Base-by-base conservation (phyloP, 2,797 vertebrate genomes). In the Bradypodion pumilum region DNA sequence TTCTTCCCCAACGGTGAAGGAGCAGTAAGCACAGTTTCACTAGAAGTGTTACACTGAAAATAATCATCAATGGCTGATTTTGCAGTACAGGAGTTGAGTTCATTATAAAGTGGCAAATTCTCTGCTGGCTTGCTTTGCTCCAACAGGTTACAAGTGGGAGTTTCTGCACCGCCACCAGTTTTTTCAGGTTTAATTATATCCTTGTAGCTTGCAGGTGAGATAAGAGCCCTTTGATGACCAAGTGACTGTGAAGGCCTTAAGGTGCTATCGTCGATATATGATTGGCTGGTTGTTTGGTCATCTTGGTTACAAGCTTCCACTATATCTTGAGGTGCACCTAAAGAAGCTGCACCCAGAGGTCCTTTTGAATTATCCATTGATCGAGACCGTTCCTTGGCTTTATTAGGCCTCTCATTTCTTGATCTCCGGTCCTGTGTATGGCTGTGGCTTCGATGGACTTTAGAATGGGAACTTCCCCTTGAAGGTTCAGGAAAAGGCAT, bases 361-460 rank as follows among this genome's bases (percentile, higher is more conserved):
- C 98, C 98, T 92, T 99, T 99, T 76, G 98, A 98, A 90, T 99
- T 99, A 92, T 99, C 98, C 98, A 99, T 99, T 3, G 98, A 99
- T 83, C 98, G 96, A 76, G 98, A 99, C 73, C 98, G 96, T 91
- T 99, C 98, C 96, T 99, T 99, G 94, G 98, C 98, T 94, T 99
- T 99, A 95, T 94, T 97, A 2, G 98, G 97, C 81, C 98, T 96
- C 93, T 99, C 98, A 3, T 98, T 98, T 73, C 98, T 95, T 0
- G 98, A 99, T 92, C 98, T 97, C 91, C 98, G 97, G 92, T 99
- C 98, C 93, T 99, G 98, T 6, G 98, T 99, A 96, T 99, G 98
- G 93, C 98, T 99, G 95, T 99, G 98, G 80, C 98, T 99, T 91
- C 98, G 98, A 94, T 99, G 98, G 82, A 99, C 98, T 95, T 99